Conservation (phyloP, 2,888 invertebrate species). For the Caenorhabditis panamensis region DNA sequence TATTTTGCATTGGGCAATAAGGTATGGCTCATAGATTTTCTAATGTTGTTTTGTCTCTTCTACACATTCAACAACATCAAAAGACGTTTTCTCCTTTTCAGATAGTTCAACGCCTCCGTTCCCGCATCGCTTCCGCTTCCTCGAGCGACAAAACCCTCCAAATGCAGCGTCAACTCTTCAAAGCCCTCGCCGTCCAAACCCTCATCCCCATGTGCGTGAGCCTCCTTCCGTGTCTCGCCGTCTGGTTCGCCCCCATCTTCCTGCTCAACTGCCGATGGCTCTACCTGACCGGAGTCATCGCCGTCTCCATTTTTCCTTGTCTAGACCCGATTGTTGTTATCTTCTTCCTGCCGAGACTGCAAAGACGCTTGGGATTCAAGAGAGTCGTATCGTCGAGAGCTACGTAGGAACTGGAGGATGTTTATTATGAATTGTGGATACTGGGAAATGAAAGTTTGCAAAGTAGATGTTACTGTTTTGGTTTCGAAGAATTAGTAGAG, state of each 20-base stretch:
- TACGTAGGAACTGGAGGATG: too few species aligned
- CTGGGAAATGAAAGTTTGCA: too few species aligned
- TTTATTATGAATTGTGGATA: too few species aligned
- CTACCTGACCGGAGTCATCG: background rate
- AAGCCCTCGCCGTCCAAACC: conserved; percentile 19
- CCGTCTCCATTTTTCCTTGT: background rate
- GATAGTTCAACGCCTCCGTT: background rate
- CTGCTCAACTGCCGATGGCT: background rate
- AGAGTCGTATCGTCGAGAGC: background rate
- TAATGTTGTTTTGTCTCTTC: too few species aligned
- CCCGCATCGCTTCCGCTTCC: background rate
- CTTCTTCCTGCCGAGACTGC: background rate
- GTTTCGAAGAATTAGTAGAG: conserved; percentile 8
- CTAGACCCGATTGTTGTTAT: background rate
- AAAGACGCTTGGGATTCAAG: background rate
- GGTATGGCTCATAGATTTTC: too few species aligned
- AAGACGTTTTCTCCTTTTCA: background rate
- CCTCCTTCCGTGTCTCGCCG: conserved; percentile 17
- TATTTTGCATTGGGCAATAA: background rate
- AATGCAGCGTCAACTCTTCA: conserved; percentile 25
- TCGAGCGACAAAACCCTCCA: background rate
- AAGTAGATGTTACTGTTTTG: too few species aligned
- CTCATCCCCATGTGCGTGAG: conserved; percentile 27
- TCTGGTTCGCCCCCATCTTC: conserved; percentile 10
- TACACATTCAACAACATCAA: too few species aligned